Conservation (phyloP, 1,140 invertebrate genomes). For the Drosophila lowei region DNA sequence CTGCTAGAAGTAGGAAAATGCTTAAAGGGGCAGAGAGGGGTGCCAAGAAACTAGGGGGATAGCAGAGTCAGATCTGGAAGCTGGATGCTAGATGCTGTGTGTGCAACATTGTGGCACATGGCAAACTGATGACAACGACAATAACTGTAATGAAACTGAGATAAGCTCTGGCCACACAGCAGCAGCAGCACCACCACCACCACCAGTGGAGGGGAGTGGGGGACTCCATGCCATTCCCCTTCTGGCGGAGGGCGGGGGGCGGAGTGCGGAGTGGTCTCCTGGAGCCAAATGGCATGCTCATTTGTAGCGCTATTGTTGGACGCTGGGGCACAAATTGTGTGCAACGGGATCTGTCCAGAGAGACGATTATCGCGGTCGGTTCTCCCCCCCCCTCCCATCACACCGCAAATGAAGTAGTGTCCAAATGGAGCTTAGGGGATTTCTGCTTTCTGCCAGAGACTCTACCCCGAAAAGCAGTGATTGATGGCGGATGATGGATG, state of each 20-base stretch:
- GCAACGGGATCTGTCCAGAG: conserved; percentile 50
- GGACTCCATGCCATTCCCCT: not conserved
- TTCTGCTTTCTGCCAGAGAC: not conserved
- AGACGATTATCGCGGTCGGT: conserved; percentile 53
- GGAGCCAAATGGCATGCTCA: conserved; percentile 62
- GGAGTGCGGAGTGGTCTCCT: conserved; percentile 14
- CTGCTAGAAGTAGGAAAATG: conserved; percentile 39
- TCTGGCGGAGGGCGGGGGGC: not conserved
- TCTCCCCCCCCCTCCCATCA: no score
- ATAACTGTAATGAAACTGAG: conserved; percentile 76
- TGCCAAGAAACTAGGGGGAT: not conserved
- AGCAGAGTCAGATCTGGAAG: conserved; percentile 21
- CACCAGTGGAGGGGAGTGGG: not conserved
- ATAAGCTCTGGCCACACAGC: conserved; percentile 52
- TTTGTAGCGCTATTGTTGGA: conserved; percentile 69
- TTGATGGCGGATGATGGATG: conserved; percentile 33
- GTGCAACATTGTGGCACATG: conserved; percentile 72
- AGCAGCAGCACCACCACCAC: conserved; percentile 1
- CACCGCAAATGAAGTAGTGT: conserved; percentile 33
- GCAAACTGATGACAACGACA: conserved; percentile 74
- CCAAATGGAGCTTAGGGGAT: conserved; percentile 36
- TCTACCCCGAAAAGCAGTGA: conserved; percentile 31
- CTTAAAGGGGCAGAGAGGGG: not conserved
- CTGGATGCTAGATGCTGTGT: conserved; percentile 43
- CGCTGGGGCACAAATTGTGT: conserved; percentile 48